Evolutionary conservation across 2,113 vertebrate species (phyloP), one percentile per base, ranked within the genome.

Genomic region (Aptenodytes patagonicus): DNA sequence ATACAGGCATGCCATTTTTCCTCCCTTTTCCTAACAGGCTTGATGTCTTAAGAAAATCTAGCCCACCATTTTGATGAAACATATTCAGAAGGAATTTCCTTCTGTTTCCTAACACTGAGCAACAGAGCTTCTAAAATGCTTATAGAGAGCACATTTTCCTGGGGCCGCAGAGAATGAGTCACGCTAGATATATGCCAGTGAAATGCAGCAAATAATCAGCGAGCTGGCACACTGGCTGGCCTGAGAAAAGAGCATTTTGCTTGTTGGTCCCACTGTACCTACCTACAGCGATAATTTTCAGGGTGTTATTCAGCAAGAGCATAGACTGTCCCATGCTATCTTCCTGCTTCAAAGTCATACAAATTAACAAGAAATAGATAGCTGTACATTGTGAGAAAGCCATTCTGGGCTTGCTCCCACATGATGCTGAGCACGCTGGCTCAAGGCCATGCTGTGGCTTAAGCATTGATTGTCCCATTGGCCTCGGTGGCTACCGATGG

Each of bases 101-200:
- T 89, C 90, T 83, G 28, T 78, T 83, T 77, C 90, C n/a, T 89
- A 83, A 40, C 60, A 36, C 44, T 32, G 51, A 87, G 81, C 21
- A 89, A 75, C 21, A 60, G 32, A 89, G 20, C 14, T 57, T 92
- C 78, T 93, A 58, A 95, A 94, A 91, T 66, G 71, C 64, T 92
- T 94, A 68, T 11, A 71, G 80, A 89, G 51, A 94, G 75, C 77
- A 68, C 69, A 47, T 89, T 95, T 96, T 96, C 87, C 83, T 90
- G 79, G 36, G 69, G 57, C 81, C 31, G 13, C 76, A 77, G 72
- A 86, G 71, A 90, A 88, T 93, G 95, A 97, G 68, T 93, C 92
- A 95, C 1, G 0, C 32, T 78, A 90, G 71, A 72, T 61, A 92
- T 34, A 77, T 2, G 26, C 77, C 89, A 81, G 78, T 91, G 87